Percentiles rank a stretch among this genome's conserved stretches.
These are phyloP conservation scores for Hylyphantes graminicola DNA, from an alignment of 1,140 invertebrate species.

Conservation along the genomic window DNA sequence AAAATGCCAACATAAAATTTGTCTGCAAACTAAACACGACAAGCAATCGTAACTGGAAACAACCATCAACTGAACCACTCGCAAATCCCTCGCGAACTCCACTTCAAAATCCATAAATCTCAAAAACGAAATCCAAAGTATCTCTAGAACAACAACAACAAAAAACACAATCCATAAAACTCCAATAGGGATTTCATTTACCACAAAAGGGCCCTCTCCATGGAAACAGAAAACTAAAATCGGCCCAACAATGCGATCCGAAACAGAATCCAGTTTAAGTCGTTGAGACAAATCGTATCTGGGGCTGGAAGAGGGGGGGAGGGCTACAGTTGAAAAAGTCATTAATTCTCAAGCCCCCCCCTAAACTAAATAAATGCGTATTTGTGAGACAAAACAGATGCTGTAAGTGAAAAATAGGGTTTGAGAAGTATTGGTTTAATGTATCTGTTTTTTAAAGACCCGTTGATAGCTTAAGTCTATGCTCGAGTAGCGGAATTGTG, in stretches of 20 bases:
- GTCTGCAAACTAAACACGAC: too few species aligned
- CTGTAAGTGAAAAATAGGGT: constrained; percentile 29
- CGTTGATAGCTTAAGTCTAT: constrained; percentile 16
- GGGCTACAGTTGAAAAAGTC: constrained; percentile 28
- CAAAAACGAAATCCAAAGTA: too few species aligned
- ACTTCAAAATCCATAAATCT: too few species aligned
- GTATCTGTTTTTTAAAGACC: constrained; percentile 10
- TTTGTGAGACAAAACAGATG: constrained; percentile 46
- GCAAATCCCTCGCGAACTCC: too few species aligned
- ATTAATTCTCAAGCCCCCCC: constrained; percentile 12
- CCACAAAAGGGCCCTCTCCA: too few species aligned
- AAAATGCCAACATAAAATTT: too few species aligned
- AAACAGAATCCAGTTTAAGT: constrained; percentile 22
- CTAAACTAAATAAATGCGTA: constrained; percentile 38
- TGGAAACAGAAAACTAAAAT: too few species aligned
- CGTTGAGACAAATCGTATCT: constrained; percentile 14
- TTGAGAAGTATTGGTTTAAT: constrained; percentile 44
- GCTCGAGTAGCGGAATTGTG: constrained; percentile 4
- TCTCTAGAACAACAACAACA: too few species aligned
- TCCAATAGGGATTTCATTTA: too few species aligned
- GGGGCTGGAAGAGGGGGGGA: neutral
- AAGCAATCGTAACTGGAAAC: too few species aligned
- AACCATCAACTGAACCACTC: too few species aligned
- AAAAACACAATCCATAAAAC: too few species aligned
- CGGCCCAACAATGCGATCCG: neutral